These are phyloP conservation scores for Volucella zonaria DNA, from an alignment of 2,888 invertebrate genomes.

Conservation along the genomic window DNA sequence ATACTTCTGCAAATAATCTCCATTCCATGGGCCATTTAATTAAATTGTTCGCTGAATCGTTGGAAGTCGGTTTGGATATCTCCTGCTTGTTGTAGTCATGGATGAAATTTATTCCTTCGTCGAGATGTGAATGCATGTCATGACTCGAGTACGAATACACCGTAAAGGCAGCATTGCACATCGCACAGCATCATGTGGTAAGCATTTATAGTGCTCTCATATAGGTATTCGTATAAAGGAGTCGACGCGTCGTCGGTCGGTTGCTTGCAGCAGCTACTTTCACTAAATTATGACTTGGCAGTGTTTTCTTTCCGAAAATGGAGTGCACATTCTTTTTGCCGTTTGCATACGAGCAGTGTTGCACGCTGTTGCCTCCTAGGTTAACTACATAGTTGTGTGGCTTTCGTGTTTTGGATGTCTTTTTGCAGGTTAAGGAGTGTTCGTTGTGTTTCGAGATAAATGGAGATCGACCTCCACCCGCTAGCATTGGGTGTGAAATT, in stretches of 20 bases:
- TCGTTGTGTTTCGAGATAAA: slow-evolving; percentile 48
- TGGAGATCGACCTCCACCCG: slow-evolving; percentile 71
- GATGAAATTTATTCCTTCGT: slow-evolving; percentile 62
- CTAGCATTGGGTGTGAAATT: slow-evolving; percentile 72
- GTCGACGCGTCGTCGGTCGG: slow-evolving; percentile 27
- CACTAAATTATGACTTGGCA: slow-evolving; percentile 72
- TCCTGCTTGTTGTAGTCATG: slow-evolving; percentile 43
- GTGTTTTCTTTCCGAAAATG: slow-evolving; percentile 62
- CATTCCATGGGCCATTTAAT: slow-evolving; percentile 78
- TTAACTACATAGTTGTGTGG: slow-evolving; percentile 23
- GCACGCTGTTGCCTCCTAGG: slow-evolving; percentile 46
- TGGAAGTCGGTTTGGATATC: slow-evolving; percentile 56
- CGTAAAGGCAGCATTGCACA: slow-evolving; percentile 8
- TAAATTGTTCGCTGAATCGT: slow-evolving; percentile 77
- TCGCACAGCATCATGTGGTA: slow-evolving; percentile 38
- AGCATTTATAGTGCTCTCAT: slow-evolving; percentile 26
- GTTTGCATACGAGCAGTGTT: slow-evolving; percentile 38
- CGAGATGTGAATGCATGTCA: slow-evolving; percentile 58
- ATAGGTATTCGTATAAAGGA: slow-evolving; percentile 17
- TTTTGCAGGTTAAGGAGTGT: slow-evolving; percentile 63
- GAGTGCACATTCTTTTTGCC: slow-evolving; percentile 50
- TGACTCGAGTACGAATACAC: slow-evolving; percentile 39
- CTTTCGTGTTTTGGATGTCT: slow-evolving; percentile 11
- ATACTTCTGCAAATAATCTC: slow-evolving; percentile 58
- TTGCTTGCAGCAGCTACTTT: slow-evolving; percentile 62